These are phyloP conservation scores for Sinocyclocheilus anshuiensis DNA, from an alignment of 2,113 vertebrate genomes.

Conservation along the genomic window DNA sequence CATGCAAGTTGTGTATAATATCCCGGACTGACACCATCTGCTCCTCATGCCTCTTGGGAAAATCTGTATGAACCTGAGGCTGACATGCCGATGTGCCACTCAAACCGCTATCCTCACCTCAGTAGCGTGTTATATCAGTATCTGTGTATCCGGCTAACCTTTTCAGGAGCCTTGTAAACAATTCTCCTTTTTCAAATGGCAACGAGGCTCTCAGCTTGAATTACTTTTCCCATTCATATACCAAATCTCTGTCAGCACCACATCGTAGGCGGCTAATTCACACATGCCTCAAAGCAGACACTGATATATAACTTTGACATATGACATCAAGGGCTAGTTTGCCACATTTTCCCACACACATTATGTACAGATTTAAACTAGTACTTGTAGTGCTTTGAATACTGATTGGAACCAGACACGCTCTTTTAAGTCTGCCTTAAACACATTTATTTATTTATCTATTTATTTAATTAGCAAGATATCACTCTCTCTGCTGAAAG, in stretches of 20 bases:
- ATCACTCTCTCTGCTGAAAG: constrained; percentile 22
- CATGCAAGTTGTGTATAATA: background rate
- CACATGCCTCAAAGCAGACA: constrained; percentile 4
- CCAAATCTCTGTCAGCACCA: background rate
- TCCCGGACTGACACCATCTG: background rate
- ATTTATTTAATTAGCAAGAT: constrained; percentile 18
- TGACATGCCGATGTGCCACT: background rate
- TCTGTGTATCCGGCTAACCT: background rate
- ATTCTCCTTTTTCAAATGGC: constrained; percentile 6
- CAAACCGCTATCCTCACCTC: background rate
- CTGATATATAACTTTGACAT: constrained; percentile 8
- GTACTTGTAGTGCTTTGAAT: background rate
- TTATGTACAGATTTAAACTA: background rate
- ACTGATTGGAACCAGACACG: background rate
- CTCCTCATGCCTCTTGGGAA: background rate
- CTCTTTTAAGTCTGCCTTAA: constrained; percentile 12
- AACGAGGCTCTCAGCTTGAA: constrained; percentile 5
- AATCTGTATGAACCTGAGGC: background rate
- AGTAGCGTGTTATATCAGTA: background rate
- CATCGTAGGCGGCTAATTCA: background rate
- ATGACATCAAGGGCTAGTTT: background rate
- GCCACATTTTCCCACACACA: background rate
- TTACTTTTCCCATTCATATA: constrained; percentile 16
- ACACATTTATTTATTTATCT: background rate
- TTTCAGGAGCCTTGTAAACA: constrained; percentile 26